Evolutionary conservation across 2,888 invertebrate species (phyloP).

Genomic region (Pyrochroa serraticornis): DNA sequence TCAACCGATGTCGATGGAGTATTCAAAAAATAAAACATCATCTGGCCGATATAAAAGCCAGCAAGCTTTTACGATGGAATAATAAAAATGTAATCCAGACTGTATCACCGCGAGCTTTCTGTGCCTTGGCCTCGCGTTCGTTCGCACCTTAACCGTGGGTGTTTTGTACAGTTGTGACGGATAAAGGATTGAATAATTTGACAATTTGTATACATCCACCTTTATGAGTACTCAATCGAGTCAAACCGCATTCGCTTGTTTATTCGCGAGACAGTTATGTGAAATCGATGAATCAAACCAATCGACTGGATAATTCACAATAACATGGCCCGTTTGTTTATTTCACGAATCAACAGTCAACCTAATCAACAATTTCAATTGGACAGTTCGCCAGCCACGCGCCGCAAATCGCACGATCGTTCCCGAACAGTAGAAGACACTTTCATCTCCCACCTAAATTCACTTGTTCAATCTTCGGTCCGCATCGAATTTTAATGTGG

Average conservation of each 20-base stretch:
- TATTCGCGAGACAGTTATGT: background rate
- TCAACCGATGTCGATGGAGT: conserved; percentile 29
- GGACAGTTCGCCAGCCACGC: too few relatives aligned
- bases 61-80: conserved; percentile 43
- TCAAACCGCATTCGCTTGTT: background rate
- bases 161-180: conserved; percentile 43
- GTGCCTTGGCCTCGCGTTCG: conserved; percentile 39
- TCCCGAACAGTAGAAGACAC: too few relatives aligned
- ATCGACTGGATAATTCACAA: conserved; percentile 9
- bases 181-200: conserved; percentile 38
- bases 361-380: background rate
- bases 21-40: conserved; percentile 14
- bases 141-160: conserved; percentile 44
- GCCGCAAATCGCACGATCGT: too few relatives aligned
- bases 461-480: too few relatives aligned
- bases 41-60: conserved; percentile 35
- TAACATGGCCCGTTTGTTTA: conserved; percentile 18
- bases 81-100: conserved; percentile 45
- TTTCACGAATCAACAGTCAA: conserved; percentile 13
- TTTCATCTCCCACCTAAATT: too few relatives aligned
- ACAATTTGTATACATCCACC: conserved; percentile 36
- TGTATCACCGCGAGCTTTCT: conserved; percentile 46
- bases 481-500: too few relatives aligned
- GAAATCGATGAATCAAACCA: conserved; percentile 6
- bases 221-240: background rate